Evolutionary conservation across 2,797 vertebrate genomes (phyloP).

Genomic region (Pangasius macronema): DNA sequence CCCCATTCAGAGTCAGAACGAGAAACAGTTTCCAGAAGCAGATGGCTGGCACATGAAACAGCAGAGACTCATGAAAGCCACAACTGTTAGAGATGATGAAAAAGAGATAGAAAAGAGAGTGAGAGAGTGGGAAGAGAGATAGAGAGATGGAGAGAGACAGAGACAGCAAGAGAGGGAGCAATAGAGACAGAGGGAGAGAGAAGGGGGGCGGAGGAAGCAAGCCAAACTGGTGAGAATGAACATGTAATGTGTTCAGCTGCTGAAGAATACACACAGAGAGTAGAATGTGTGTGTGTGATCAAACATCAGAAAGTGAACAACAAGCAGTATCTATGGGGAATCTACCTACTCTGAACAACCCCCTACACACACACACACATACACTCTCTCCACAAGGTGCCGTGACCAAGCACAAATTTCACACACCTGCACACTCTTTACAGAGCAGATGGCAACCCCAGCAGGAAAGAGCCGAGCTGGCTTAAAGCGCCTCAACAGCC

Average conservation of each 20-base stretch:
- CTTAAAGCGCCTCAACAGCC: constrained; percentile 10
- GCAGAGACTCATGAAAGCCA: constrained; percentile 15
- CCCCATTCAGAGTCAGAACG: neutral
- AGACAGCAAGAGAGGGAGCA: neutral
- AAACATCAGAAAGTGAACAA: constrained; percentile 20
- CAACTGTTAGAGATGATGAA: neutral
- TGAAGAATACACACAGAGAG: constrained; percentile 13
- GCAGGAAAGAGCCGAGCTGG: constrained; percentile 3
- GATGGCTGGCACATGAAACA: constrained; percentile 56
- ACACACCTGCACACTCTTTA: constrained; percentile 40
- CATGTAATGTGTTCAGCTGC: constrained; percentile 17
- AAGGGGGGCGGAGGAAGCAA: neutral
- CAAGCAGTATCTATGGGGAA: constrained; percentile 6
- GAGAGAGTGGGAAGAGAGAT: neutral
- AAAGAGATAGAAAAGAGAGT: neutral
- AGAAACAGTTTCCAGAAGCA: constrained; percentile 40
- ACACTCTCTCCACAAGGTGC: constrained; percentile 23
- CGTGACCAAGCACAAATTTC: constrained; percentile 43
- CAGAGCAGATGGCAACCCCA: constrained; percentile 42
- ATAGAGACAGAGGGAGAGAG: neutral
- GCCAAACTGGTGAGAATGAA: constrained; percentile 15
- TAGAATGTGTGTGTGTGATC: neutral
- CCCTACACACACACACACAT: neutral
- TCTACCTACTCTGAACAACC: constrained; percentile 15
- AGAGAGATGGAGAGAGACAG: neutral